Evolutionary conservation across 2,113 vertebrate genomes (phyloP), one percentile per base, ranked within the genome.

Genomic region (Psilopsiagon aymara): DNA sequence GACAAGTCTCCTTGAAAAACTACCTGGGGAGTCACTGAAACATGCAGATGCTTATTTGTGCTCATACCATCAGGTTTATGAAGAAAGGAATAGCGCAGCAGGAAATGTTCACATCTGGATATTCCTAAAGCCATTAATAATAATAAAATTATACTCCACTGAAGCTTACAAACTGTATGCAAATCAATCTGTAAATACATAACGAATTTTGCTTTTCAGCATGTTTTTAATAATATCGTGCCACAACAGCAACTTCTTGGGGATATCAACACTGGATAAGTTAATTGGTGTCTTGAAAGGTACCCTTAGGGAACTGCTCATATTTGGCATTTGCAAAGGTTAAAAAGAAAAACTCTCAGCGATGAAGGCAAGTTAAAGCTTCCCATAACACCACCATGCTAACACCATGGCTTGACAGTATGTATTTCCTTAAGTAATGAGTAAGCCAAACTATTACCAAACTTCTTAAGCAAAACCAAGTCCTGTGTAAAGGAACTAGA

Each of bases 201-300:
- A 70, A 79, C 12, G 16, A 16, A 18, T 27, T 92, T 60, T 70
- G 55, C 57, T 91, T 91, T 88, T 91, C 92, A 92, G 88, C 92
- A 89, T 52, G 53, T 89, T 92, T 90, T 52, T 78, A 86, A 55
- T 75, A 78, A 83, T 33, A 35, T 46, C 77, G 31, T 88, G 76
- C 83, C 52, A 87, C 76, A 92, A 86, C 82, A 93, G 92, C 94
- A 95, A 70, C 31, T 91, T 94, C 64, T 59, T 20, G 29, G 83
- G 44, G 21, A 44, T 74, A 81, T 79, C 70, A 84, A 89, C 62
- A 49, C 0, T 14, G 33, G 66, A 70, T 51, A 88, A 92, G 74
- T 81, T 93, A 96, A 94, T 43, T 84, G 49, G 21, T 43, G n/a
- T 69, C 74, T 86, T 81, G n/a, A 70, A 85, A 95, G 64, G 92